Conservation (phyloP, 2,888 invertebrate species). For the Xestia sexstrigata region DNA sequence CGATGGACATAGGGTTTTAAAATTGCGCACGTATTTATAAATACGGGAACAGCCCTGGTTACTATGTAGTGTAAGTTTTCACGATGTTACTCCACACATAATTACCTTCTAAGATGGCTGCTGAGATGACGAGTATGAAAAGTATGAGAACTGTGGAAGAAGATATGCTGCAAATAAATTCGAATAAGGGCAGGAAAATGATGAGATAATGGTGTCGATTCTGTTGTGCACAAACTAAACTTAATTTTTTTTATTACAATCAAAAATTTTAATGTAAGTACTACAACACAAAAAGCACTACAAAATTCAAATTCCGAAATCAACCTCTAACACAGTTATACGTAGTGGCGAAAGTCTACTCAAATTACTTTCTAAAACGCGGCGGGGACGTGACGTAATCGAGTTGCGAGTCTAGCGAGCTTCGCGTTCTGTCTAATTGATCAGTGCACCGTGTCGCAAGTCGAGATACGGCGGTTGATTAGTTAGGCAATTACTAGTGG, state of each 20-base stretch:
- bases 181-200: no score
- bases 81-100: neutral
- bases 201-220: no score
- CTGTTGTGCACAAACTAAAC: no score
- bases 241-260: no score
- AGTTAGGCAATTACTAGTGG: slow-evolving; percentile 70
- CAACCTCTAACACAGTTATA: slow-evolving; percentile 69
- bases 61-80: no score
- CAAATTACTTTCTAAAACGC: slow-evolving; percentile 79
- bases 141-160: neutral
- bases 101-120: no score
- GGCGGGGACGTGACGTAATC: slow-evolving; percentile 73
- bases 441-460: slow-evolving; percentile 61
- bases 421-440: slow-evolving; percentile 76
- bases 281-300: slow-evolving; percentile 31
- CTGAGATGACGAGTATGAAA: neutral
- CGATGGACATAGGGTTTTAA: neutral
- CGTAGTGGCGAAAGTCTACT: slow-evolving; percentile 73
- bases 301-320: slow-evolving; percentile 64
- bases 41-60: neutral
- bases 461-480: slow-evolving; percentile 61
- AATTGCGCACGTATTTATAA: neutral
- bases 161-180: no score
- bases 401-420: slow-evolving; percentile 74
- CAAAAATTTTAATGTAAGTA: slow-evolving; percentile 1